Conservation (phyloP, 2,113 vertebrate genomes). For the Podiceps cristatus region DNA sequence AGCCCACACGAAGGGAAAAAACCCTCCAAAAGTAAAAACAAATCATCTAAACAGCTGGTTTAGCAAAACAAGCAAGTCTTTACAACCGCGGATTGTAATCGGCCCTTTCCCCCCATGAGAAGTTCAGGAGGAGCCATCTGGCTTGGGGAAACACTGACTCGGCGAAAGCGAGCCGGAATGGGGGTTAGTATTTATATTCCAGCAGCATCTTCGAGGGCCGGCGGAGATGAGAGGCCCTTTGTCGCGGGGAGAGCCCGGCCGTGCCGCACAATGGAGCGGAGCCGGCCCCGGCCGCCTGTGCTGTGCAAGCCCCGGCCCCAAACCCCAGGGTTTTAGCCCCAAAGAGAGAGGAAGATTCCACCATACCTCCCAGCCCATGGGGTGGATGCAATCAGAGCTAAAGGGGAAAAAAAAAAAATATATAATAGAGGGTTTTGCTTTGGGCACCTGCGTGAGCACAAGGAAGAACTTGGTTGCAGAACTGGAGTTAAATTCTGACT, state of each 20-base stretch:
- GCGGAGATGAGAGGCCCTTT: slow-evolving; percentile 27
- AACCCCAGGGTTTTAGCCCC: background rate
- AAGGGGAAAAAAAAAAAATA: background rate
- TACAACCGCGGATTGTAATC: background rate
- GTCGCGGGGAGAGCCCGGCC: background rate
- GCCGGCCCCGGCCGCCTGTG: fast-evolving
- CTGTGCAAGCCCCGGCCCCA: background rate
- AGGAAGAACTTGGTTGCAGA: background rate
- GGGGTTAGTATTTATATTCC: slow-evolving; percentile 47
- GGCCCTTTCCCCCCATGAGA: background rate
- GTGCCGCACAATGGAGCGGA: background rate
- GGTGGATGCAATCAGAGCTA: fast-evolving
- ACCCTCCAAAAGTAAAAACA: background rate
- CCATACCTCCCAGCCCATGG: fast-evolving
- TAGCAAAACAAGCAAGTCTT: background rate
- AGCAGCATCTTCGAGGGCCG: slow-evolving; percentile 18
- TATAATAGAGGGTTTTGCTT: background rate
- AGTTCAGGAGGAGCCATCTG: slow-evolving; percentile 15
- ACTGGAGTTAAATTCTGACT: background rate
- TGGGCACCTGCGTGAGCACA: fast-evolving
- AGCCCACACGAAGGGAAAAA: background rate
- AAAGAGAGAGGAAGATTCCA: background rate
- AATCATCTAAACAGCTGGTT: background rate
- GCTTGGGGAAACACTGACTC: background rate
- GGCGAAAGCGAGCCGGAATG: fast-evolving